These are phyloP conservation scores for Eumeta japonica DNA, from an alignment of 1,140 invertebrate species.

Conservation along the genomic window DNA sequence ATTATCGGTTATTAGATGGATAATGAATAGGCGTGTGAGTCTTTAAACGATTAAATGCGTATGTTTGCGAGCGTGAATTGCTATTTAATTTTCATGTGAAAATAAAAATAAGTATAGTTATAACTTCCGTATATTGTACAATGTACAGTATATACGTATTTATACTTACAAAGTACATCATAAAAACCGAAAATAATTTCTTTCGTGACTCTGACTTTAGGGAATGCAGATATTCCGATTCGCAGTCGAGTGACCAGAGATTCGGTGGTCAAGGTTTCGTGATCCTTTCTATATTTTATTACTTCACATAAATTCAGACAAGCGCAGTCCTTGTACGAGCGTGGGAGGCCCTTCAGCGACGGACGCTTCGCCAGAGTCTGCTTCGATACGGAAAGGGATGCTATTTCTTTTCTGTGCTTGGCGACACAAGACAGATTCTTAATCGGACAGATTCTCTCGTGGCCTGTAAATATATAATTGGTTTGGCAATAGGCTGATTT, in stretches of 20 bases:
- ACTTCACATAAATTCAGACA: conserved; percentile 33
- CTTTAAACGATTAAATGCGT: neutral
- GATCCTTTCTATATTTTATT: conserved; percentile 35
- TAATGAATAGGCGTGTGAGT: neutral
- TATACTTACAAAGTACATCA: conserved; percentile 38
- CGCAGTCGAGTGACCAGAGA: conserved; percentile 16
- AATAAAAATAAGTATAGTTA: too few species aligned
- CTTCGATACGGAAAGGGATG: conserved; percentile 21
- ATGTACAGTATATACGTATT: neutral
- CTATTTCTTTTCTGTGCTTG: conserved; percentile 29
- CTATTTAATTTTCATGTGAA: too few species aligned
- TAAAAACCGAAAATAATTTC: conserved; percentile 35
- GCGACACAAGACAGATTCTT: conserved; percentile 27
- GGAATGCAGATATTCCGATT: conserved; percentile 30
- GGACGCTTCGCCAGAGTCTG: conserved; percentile 19
- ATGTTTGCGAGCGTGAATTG: too few species aligned
- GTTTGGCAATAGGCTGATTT: too few species aligned
- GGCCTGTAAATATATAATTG: conserved; percentile 19
- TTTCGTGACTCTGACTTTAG: conserved; percentile 33
- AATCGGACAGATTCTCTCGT: conserved; percentile 33
- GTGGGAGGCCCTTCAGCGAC: conserved; percentile 21
- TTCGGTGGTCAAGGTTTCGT: conserved; percentile 19
- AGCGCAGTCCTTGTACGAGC: conserved; percentile 25
- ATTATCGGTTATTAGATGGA: too few species aligned
- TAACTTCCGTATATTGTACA: too few species aligned